phyloP scores from a whole-genome alignment of 2,797 vertebrate species.

The Gobionotothen gibberifrons region DNA sequence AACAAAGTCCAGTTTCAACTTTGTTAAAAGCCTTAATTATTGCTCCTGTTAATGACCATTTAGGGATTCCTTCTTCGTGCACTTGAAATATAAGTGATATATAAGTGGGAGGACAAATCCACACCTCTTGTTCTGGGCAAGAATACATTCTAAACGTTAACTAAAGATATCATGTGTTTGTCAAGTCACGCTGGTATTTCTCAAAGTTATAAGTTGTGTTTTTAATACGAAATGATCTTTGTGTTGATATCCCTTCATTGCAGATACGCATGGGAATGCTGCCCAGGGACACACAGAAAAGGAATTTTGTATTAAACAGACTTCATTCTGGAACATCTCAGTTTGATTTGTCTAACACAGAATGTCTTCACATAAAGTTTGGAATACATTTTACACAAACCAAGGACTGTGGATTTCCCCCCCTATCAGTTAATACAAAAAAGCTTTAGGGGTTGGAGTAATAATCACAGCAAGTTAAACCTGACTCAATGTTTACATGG shows the following conservation, averaged over 20 bases:
- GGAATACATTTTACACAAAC: background rate
- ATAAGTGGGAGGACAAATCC: slow-evolving; percentile 2
- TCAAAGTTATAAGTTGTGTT: slow-evolving; percentile 1
- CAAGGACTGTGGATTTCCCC: background rate
- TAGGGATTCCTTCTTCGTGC: slow-evolving; percentile 5
- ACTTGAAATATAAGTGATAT: slow-evolving; percentile 6
- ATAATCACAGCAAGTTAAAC: background rate
- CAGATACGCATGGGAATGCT: background rate
- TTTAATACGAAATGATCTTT: slow-evolving; percentile 15
- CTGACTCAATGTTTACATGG: background rate
- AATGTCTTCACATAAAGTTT: background rate
- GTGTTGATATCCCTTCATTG: slow-evolving; percentile 1
- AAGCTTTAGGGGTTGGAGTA: background rate
- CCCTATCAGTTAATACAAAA: too few relatives aligned
- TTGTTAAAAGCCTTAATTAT: slow-evolving; percentile 4
- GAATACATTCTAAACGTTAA: slow-evolving; percentile 6
- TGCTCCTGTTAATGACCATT: slow-evolving; percentile 5
- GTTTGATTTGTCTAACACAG: background rate
- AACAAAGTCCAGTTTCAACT: slow-evolving; percentile 5
- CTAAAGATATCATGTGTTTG: background rate
- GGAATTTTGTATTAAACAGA: background rate
- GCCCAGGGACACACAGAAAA: background rate
- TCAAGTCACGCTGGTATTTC: slow-evolving; percentile 8
- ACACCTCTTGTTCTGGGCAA: background rate
- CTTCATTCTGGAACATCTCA: background rate